Base-by-base conservation (phyloP, 2,797 vertebrate species). In the Spatula clypeata region DNA sequence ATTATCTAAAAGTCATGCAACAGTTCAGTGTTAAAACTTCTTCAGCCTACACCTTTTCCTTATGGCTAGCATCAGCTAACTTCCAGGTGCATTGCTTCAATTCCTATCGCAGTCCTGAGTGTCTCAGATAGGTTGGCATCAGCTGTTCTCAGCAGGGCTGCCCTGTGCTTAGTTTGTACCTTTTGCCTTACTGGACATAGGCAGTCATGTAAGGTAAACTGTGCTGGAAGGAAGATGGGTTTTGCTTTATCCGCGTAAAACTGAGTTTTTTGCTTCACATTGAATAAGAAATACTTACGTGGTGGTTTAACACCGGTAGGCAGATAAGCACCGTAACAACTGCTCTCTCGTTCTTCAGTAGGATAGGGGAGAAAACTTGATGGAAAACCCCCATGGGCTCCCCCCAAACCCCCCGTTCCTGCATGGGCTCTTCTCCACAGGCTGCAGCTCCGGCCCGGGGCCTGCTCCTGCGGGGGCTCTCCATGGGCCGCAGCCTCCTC, bases 131-230 rank as follows among this genome's bases (percentile, higher is more conserved):
- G 55, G 42, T 47, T 79, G 70, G 10, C 11, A 55, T 45, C 27
- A n/a, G 27, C 31, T n/a, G 11, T 45, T 27, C 7, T 19, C 36
- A 29, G 14, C n/a, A 6, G 42, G 38, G n/a, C 42, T 91, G 45
- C 31, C 13, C 32, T 23, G 3, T 14, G 38, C 18, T 77, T 29
- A 5, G 2, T 51, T 36, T 17, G 6, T 29, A n/a, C 34, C 13
- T 47, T 61, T 34, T 49, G 34, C 5, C 23, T 31, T 18, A 4
- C 34, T 77, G 29, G 38, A 34, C 0, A 0, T 12, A 62, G 15
- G 2, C 36, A 34, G 0, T 6, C 9, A 1, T 0, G 3, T 7
- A 7, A 17, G 3, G 0, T 0, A 1, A 45, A 2, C 18, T 9
- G 16, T 11, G 24, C 31, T 64, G 64, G 34, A 26, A 79, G 29